Conservation (phyloP, 2,888 invertebrate genomes). For the Nezara viridula region DNA sequence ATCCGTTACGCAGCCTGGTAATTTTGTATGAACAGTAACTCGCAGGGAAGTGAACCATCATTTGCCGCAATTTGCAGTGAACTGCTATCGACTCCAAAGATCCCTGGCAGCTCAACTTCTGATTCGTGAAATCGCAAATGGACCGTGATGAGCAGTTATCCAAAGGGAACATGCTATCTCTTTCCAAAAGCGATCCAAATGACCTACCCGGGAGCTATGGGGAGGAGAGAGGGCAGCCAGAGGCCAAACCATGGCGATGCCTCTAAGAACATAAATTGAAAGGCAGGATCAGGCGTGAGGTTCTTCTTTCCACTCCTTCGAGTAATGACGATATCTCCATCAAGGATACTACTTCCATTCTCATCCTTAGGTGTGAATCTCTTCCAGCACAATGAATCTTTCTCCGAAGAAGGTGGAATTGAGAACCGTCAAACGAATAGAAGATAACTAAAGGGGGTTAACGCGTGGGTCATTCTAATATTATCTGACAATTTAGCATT, state of each 20-base stretch:
- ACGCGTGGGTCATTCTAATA: no score
- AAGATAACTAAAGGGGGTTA: no score
- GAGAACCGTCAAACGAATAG: background rate
- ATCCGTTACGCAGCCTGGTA: background rate
- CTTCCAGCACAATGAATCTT: background rate
- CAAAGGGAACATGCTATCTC: background rate
- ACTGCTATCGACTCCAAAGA: background rate
- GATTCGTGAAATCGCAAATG: constrained; percentile 33
- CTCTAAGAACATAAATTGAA: background rate
- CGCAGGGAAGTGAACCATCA: background rate
- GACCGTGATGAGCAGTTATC: constrained; percentile 16
- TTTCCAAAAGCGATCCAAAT: background rate
- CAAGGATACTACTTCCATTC: background rate
- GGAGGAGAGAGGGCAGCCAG: background rate
- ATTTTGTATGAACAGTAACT: background rate
- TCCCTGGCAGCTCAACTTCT: background rate
- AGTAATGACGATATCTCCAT: background rate
- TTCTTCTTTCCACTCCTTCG: background rate
- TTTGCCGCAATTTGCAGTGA: background rate
- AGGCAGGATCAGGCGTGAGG: background rate
- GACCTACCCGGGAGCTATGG: background rate
- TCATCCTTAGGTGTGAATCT: background rate
- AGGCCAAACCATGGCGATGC: background rate
- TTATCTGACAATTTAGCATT: no score
- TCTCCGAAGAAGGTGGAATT: background rate